A percentile compares a stretch with the other conserved stretches of the same genome.
These are phyloP conservation scores for Drosophila pseudoobscura DNA, from an alignment of 1,140 invertebrate species.

Conservation along the genomic window DNA sequence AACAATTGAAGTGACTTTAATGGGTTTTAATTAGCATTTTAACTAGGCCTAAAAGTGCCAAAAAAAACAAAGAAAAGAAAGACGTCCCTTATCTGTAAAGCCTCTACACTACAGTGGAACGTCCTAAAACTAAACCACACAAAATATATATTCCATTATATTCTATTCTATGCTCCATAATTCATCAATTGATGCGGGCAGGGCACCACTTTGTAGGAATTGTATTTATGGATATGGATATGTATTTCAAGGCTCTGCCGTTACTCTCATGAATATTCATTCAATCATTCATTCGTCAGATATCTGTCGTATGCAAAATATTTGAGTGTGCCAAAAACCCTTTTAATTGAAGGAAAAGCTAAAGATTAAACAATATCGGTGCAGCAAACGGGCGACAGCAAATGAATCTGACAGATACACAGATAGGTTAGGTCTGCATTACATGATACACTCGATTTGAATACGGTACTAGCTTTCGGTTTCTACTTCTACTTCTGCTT, in stretches of 20 bases:
- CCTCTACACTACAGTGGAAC: constrained; percentile 27
- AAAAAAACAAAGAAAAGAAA: constrained; percentile 2
- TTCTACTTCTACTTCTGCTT: too few species aligned
- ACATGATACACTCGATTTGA: background rate
- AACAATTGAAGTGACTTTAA: background rate
- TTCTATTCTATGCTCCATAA: background rate
- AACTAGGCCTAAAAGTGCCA: constrained; percentile 43
- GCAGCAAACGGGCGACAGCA: constrained; percentile 26
- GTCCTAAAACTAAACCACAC: constrained; percentile 5
- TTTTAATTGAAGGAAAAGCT: background rate
- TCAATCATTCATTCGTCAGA: constrained; percentile 3
- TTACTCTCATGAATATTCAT: constrained; percentile 5
- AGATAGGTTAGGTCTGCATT: background rate
- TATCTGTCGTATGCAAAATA: constrained; percentile 10
- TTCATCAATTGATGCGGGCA: constrained; percentile 17
- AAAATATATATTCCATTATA: too few species aligned
- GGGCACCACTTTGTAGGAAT: constrained; percentile 1
- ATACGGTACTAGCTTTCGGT: constrained; percentile 12
- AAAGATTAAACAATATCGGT: constrained; percentile 6
- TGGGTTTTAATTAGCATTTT: constrained; percentile 26
- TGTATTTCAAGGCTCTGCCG: constrained; percentile 13
- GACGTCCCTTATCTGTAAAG: constrained; percentile 12
- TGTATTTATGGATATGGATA: constrained; percentile 26
- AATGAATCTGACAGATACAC: constrained; percentile 25
- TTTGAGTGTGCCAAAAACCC: constrained; percentile 23